These are phyloP conservation scores for Trichonephila inaurata DNA, from an alignment of 1,140 invertebrate genomes.

Conservation along the genomic window DNA sequence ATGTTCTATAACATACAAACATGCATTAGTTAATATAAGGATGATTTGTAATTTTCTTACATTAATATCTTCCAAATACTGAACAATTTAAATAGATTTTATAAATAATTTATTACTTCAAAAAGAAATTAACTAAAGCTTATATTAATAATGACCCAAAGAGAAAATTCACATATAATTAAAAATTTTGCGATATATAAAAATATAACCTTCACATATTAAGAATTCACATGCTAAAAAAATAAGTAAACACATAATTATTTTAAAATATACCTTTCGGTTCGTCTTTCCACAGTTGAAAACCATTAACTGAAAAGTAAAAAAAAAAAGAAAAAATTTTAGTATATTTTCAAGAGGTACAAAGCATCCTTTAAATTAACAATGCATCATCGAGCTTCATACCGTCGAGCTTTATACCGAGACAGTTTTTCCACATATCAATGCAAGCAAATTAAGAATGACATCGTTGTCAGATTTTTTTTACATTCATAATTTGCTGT, in stretches of 20 bases:
- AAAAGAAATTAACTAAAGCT: no score
- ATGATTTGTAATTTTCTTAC: background rate
- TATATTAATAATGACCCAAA: no score
- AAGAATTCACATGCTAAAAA: background rate
- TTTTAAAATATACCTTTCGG: conserved; percentile 64
- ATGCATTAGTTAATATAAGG: conserved; percentile 1
- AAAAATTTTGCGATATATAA: no score
- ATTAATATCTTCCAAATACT: conserved; percentile 14
- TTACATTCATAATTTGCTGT: no score
- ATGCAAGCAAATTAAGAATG: background rate
- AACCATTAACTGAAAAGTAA: conserved; percentile 73
- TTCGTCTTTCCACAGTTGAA: conserved; percentile 73
- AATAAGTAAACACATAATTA: background rate
- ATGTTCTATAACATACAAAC: background rate
- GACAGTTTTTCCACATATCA: no score
- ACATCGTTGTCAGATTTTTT: background rate
- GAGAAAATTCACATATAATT: no score
- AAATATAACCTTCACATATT: no score
- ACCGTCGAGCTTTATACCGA: background rate
- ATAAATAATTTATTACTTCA: no score
- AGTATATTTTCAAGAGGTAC: background rate
- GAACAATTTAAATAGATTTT: background rate
- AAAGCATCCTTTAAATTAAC: conserved; percentile 33
- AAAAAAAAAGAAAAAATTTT: background rate
- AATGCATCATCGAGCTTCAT: background rate